phyloP scores from a whole-genome alignment of 2,113 vertebrate genomes.

The Lutjanus erythropterus region DNA sequence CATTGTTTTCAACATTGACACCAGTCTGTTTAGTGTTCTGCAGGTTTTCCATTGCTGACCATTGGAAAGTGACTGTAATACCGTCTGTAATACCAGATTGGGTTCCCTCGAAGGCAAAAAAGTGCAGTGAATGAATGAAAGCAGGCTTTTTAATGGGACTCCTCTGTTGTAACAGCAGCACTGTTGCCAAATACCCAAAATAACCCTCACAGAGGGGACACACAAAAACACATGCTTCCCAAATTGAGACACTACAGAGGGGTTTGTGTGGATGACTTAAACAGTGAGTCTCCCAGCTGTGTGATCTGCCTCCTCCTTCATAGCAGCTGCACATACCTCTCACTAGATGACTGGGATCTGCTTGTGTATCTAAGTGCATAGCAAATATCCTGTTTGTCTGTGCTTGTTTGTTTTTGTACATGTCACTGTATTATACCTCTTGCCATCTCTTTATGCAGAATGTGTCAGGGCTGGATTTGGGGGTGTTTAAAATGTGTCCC shows the following conservation, averaged over 20 bases:
- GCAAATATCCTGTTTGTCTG: conserved; percentile 17
- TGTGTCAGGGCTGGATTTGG: conserved; percentile 26
- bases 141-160: conserved; percentile 54
- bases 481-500: conserved; percentile 20
- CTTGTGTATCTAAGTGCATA: conserved; percentile 13
- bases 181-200: conserved; percentile 59
- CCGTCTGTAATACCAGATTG: conserved; percentile 44
- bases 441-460: conserved; percentile 21
- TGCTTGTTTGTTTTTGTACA: conserved; percentile 18
- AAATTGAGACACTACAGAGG: conserved; percentile 40
- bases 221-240: conserved; percentile 43
- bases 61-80: conserved; percentile 31
- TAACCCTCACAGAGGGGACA: conserved; percentile 24
- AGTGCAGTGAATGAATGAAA: conserved; percentile 63
- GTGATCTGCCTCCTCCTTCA: conserved; percentile 29
- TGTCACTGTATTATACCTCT: conserved; percentile 2
- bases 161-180: conserved; percentile 39
- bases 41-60: conserved; percentile 35
- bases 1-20: conserved; percentile 7
- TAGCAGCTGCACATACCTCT: conserved; percentile 44
- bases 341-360: background rate
- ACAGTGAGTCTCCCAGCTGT: conserved; percentile 46
- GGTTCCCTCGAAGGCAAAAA: conserved; percentile 47
- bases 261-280: conserved; percentile 53
- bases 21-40: conserved; percentile 13